Conservation (phyloP, 2,113 vertebrate genomes). For the Vireo altiloquus region DNA sequence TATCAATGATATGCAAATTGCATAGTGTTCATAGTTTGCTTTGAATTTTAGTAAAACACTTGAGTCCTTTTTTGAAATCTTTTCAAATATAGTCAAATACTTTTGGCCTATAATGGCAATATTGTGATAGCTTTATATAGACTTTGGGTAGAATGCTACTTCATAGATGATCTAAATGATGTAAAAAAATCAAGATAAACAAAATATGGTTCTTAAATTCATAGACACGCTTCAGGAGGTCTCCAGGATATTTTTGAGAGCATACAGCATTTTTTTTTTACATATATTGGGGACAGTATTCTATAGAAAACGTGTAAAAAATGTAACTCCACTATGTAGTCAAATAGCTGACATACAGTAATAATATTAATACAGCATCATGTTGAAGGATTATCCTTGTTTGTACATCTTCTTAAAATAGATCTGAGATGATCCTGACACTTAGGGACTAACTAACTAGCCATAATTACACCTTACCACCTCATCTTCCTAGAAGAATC, state of each 20-base stretch:
- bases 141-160: background rate
- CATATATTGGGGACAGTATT: background rate
- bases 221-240: background rate
- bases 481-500: background rate
- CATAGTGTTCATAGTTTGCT: background rate
- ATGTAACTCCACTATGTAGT: background rate
- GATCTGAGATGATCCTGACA: background rate
- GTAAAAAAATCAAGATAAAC: background rate
- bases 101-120: background rate
- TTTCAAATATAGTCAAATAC: background rate
- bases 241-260: background rate
- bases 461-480: background rate
- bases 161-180: background rate
- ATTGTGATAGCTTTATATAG: background rate
- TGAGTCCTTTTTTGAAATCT: background rate
- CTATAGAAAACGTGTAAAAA: background rate
- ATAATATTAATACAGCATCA: background rate
- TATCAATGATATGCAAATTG: background rate
- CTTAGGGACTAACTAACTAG: background rate
- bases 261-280: background rate
- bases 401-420: background rate
- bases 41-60: background rate
- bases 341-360: background rate
- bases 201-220: background rate
- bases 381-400: background rate